Conservation (phyloP, 2,113 vertebrate species). For the Epinephelus fuscoguttatus region DNA sequence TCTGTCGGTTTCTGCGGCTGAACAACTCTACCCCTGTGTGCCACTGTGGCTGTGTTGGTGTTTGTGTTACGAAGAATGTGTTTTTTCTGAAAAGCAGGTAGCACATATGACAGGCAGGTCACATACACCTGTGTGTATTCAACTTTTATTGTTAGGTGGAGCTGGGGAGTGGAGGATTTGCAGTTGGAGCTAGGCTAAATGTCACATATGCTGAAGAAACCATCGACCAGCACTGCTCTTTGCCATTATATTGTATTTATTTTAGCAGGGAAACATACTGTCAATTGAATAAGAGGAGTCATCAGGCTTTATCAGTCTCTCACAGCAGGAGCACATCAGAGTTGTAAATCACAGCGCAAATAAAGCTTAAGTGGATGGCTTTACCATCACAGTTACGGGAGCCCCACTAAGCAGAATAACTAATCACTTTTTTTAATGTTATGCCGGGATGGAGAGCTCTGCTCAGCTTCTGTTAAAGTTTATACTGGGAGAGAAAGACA, state of each 20-base stretch:
- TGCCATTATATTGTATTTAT: neutral
- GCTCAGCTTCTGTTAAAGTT: slow-evolving; percentile 25
- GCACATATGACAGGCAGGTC: neutral
- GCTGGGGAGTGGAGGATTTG: neutral
- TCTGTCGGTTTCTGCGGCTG: neutral
- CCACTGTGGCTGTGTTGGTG: neutral
- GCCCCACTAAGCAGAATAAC: slow-evolving; percentile 20
- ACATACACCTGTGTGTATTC: neutral
- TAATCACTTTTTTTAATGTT: slow-evolving; percentile 31
- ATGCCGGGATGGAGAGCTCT: slow-evolving; percentile 4
- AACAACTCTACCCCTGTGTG: neutral
- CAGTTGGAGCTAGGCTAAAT: slow-evolving; percentile 13
- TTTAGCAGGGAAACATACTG: neutral
- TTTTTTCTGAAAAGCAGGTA: neutral
- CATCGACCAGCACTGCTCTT: neutral
- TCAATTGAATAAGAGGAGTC: neutral
- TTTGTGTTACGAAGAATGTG: slow-evolving; percentile 2
- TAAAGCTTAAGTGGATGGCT: slow-evolving; percentile 26
- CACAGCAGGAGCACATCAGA: slow-evolving; percentile 18
- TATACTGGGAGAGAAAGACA: slow-evolving; percentile 18
- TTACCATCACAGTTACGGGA: slow-evolving; percentile 12
- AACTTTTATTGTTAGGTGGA: slow-evolving; percentile 7
- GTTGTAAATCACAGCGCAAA: slow-evolving; percentile 21
- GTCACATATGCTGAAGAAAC: neutral
- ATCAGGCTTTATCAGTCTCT: neutral